Evolutionary conservation across 1,140 invertebrate genomes (phyloP).

Genomic region (Drosophila pallidifrons): DNA sequence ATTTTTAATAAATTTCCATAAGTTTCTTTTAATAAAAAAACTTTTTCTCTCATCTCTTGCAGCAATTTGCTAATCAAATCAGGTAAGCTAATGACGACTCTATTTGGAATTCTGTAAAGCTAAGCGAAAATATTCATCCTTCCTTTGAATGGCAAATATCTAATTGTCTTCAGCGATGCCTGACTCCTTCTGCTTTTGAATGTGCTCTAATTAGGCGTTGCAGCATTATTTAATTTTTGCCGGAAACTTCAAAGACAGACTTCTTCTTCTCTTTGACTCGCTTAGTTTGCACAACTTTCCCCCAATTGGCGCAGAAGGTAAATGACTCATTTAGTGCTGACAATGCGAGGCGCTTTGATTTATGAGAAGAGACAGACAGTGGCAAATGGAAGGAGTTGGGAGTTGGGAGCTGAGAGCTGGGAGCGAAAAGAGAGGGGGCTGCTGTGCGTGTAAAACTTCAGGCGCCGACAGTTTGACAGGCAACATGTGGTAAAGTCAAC

Average conservation of each 20-base stretch:
- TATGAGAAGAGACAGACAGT: slow-evolving; percentile 31
- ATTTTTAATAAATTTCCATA: too few relatives aligned
- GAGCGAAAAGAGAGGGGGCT: not conserved
- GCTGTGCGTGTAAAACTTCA: slow-evolving; percentile 42
- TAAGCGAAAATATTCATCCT: slow-evolving; percentile 17
- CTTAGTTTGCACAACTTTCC: not conserved
- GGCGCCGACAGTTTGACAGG: slow-evolving; percentile 52
- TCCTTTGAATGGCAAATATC: slow-evolving; percentile 12
- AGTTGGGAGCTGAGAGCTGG: not conserved
- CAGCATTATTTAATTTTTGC: slow-evolving; percentile 45
- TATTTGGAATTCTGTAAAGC: not conserved
- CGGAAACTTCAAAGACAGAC: slow-evolving; percentile 49
- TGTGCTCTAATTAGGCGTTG: slow-evolving; percentile 47
- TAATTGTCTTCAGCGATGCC: slow-evolving; percentile 23
- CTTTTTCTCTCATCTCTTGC: slow-evolving; percentile 19
- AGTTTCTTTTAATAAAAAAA: not conserved
- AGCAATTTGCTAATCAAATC: slow-evolving; percentile 54
- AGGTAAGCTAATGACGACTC: slow-evolving; percentile 51
- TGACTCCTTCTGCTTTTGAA: not conserved
- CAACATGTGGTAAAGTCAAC: slow-evolving; percentile 49
- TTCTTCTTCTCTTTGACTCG: slow-evolving; percentile 1
- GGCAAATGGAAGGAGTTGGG: not conserved
- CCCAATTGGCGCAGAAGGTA: not conserved
- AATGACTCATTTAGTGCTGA: slow-evolving; percentile 67
- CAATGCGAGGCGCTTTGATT: slow-evolving; percentile 59